phyloP scores from a whole-genome alignment of 2,888 invertebrate genomes.

The Pristionchus mayeri region DNA sequence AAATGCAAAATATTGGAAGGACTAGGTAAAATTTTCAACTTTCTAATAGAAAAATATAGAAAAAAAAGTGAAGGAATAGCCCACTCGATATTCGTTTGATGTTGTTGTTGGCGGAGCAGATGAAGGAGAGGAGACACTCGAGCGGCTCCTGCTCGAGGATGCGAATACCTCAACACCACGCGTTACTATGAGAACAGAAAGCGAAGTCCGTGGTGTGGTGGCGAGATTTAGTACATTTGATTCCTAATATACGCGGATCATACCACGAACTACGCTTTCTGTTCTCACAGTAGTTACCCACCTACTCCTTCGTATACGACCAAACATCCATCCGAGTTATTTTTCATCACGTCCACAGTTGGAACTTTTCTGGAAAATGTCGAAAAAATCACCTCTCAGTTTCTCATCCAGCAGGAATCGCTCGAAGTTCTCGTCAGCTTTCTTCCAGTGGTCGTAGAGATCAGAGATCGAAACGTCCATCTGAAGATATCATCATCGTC shows the following conservation, averaged over 20 bases:
- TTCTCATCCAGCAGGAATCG: neutral
- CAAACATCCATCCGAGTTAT: too few species aligned
- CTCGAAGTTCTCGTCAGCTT: neutral
- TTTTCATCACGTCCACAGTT: too few species aligned
- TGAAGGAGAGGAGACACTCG: slow-evolving; percentile 94
- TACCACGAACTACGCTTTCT: too few species aligned
- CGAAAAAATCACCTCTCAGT: neutral
- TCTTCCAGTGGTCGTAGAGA: slow-evolving; percentile 43
- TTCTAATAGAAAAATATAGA: neutral
- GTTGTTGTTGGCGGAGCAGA: slow-evolving; percentile 97
- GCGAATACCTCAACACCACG: too few species aligned
- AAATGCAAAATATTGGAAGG: neutral
- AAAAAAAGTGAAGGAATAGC: slow-evolving; percentile 24
- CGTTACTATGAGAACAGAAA: too few species aligned
- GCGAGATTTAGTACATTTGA: too few species aligned
- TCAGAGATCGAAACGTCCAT: neutral
- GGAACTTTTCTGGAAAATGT: too few species aligned
- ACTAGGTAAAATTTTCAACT: neutral
- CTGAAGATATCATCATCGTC: slow-evolving; percentile 17
- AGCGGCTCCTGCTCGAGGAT: slow-evolving; percentile 91
- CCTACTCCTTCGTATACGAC: too few species aligned
- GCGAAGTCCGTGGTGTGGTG: too few species aligned
- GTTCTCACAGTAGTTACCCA: too few species aligned
- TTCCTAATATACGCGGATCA: too few species aligned
- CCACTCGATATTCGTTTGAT: slow-evolving; percentile 81